Evolutionary conservation across 2,797 vertebrate species (phyloP), one percentile per base, ranked within the genome.

Genomic region (Argentina silus): DNA sequence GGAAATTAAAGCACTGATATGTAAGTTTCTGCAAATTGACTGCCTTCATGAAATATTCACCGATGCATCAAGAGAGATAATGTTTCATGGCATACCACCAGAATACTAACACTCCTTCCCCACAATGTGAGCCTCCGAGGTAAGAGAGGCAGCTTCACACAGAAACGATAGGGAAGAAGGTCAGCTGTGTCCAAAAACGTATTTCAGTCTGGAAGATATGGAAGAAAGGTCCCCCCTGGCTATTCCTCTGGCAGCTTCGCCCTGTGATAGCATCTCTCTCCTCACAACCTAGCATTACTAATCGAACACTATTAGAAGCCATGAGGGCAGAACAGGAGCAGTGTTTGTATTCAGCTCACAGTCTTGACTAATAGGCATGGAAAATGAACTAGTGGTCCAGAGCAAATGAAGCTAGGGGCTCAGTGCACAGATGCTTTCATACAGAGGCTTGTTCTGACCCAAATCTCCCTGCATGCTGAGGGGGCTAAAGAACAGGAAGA

Each of bases 1-100:
- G 82, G 83, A 91, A 90, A 91, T 89, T 86, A 87, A 91, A 84
- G 81, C 74, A 55, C 59, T 3, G n/a, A 83, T 77, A 85, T 85
- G 88, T 83, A 86, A 83, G 86, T 86, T 51, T 73, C 80, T 69
- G 66, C 69, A 81, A 89, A 88, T 80, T 84, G 86, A 81, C 83
- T 85, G 84, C 76, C 79, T 75, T 86, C 87, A 92, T 93, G 79
- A 91, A 94, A 92, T 87, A 93, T 93, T 93, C 83, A 93, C 74
- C 55, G 80, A 78, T 59, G 72, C 56, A 73, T 81, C 67, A 83
- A 81, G 23, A 71, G 77, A 82, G 86, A 57, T 78, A 72, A 12
- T 67, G 6, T 61, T 77, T 84, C 72, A 72, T 51, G 70, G 78
- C 68, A 15, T 78, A 83, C 72, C 76, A 74, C 64, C 69, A 64